These are phyloP conservation scores for Diorhabda elongata DNA, from an alignment of 1,140 invertebrate genomes.

Conservation along the genomic window DNA sequence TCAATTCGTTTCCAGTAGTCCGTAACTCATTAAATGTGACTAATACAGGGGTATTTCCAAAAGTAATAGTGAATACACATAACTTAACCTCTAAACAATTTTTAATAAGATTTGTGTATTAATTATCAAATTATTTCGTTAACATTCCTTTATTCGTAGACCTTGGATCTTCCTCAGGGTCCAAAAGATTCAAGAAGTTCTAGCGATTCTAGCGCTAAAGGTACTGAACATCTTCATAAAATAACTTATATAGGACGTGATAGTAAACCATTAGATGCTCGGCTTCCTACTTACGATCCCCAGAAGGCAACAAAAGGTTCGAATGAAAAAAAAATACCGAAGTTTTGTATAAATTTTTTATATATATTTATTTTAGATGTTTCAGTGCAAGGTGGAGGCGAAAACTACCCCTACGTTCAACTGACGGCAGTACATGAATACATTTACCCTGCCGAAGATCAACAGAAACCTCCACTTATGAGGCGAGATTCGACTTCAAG, in stretches of 20 bases:
- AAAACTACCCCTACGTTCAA: constrained; percentile 82
- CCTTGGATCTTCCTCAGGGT: constrained; percentile 75
- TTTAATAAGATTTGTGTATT: background rate
- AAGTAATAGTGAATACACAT: too few relatives aligned
- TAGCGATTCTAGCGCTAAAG: constrained; percentile 55
- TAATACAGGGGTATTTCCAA: too few relatives aligned
- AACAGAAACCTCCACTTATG: constrained; percentile 47
- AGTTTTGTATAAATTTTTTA: background rate
- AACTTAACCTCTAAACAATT: background rate
- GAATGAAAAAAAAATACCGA: background rate
- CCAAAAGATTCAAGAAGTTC: constrained; percentile 60
- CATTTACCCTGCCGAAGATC: constrained; percentile 71
- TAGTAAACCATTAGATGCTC: constrained; percentile 34
- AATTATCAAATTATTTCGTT: background rate
- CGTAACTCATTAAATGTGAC: too few relatives aligned
- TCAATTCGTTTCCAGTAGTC: too few relatives aligned
- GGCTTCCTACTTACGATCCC: constrained; percentile 39
- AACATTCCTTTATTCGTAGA: constrained; percentile 52
- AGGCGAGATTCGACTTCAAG: constrained; percentile 57
- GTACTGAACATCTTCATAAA: constrained; percentile 41
- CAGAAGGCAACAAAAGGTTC: constrained; percentile 33
- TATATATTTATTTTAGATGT: constrained; percentile 6
- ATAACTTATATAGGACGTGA: constrained; percentile 44
- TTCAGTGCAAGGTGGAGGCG: constrained; percentile 40
- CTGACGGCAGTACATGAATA: constrained; percentile 78